phyloP scores from a whole-genome alignment of 2,888 invertebrate species.

The Drosophila kambysellisi region DNA sequence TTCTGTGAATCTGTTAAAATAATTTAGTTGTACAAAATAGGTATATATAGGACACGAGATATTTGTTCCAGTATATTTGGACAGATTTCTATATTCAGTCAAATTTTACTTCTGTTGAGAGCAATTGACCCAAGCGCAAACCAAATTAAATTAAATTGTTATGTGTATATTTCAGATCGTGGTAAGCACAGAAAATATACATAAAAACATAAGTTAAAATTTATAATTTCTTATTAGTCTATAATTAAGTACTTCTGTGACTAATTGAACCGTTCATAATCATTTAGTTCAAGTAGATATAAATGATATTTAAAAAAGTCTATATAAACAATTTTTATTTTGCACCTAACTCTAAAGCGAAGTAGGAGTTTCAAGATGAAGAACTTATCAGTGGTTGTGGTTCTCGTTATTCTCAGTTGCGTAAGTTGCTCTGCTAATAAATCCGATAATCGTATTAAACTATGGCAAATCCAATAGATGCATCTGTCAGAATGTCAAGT shows the following conservation, averaged over 20 bases:
- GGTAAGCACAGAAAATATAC: no score
- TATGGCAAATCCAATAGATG: not conserved
- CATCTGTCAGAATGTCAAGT: not conserved
- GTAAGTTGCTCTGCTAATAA: not conserved
- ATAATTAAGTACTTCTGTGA: not conserved
- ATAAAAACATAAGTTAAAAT: no score
- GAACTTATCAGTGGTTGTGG: not conserved
- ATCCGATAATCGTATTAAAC: not conserved
- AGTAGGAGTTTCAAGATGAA: not conserved
- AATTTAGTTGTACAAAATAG: not conserved
- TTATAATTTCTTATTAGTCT: fast-evolving
- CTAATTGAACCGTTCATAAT: not conserved
- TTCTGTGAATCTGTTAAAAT: slow-evolving; percentile 11
- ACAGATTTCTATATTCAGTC: no score
- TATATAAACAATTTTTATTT: not conserved
- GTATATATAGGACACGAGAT: not conserved
- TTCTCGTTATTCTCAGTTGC: not conserved
- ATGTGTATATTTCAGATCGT: no score
- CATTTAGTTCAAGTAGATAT: not conserved
- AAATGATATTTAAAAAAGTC: not conserved
- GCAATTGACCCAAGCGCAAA: no score
- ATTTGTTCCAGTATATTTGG: not conserved
- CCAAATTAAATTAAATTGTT: no score
- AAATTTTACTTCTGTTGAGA: no score
- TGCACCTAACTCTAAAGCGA: not conserved